Evolutionary conservation across 2,797 vertebrate genomes (phyloP).

Genomic region (Luscinia megarhynchos): DNA sequence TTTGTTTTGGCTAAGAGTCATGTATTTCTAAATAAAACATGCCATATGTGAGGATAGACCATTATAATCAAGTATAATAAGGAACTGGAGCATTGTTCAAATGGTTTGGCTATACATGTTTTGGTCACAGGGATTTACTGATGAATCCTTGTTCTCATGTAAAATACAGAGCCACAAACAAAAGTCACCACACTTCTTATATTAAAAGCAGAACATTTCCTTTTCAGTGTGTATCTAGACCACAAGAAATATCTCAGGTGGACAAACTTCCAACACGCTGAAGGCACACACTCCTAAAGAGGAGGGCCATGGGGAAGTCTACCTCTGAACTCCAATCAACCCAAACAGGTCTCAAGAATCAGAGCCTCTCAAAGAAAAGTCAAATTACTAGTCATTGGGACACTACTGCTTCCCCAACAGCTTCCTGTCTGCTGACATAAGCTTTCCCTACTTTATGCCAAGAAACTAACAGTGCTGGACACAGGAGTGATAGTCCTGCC

Average conservation of each 20-base stretch:
- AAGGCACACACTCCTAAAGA: not conserved
- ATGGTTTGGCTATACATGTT: fast-evolving
- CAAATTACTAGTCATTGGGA: not conserved
- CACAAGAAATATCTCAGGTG: fast-evolving
- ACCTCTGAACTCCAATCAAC: not conserved
- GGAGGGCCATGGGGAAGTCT: too few species aligned
- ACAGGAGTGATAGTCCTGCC: not conserved
- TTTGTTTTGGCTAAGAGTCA: not conserved
- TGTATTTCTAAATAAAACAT: not conserved
- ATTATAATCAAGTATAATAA: not conserved
- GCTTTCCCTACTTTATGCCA: not conserved
- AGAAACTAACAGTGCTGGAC: fast-evolving
- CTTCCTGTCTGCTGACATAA: not conserved
- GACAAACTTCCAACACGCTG: fast-evolving
- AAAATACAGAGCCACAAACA: not conserved
- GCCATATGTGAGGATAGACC: not conserved
- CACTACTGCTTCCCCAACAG: not conserved
- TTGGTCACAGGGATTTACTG: not conserved
- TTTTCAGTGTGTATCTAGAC: not conserved
- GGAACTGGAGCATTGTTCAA: not conserved
- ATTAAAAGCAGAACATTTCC: not conserved
- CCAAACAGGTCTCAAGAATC: not conserved
- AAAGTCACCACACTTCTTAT: not conserved
- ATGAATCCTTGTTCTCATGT: not conserved
- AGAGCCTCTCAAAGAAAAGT: not conserved